These are phyloP conservation scores for Gonioctena quinquepunctata DNA, from an alignment of 1,140 invertebrate genomes.

Conservation along the genomic window DNA sequence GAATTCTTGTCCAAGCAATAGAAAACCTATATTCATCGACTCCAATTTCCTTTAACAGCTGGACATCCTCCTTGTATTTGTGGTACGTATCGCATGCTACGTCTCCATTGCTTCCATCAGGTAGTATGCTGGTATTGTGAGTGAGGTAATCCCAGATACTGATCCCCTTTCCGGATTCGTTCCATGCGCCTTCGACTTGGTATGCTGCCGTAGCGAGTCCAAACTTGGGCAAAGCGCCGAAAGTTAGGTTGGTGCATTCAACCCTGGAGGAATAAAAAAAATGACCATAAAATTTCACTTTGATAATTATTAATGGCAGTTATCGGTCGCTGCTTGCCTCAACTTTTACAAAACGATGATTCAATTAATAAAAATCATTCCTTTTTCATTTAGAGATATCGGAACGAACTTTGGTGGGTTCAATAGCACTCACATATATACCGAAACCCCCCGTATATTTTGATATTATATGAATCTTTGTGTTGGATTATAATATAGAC, in stretches of 20 bases:
- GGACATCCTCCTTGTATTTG: constrained; percentile 67
- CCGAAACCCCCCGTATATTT: no score
- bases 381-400: no score
- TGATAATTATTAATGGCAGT: no score
- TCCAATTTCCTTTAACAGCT: constrained; percentile 61
- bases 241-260: constrained; percentile 40
- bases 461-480: no score
- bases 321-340: no score
- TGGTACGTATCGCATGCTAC: constrained; percentile 72
- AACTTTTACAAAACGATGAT: no score
- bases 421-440: no score
- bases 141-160: constrained; percentile 64
- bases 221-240: constrained; percentile 52
- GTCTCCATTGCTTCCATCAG: constrained; percentile 57
- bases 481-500: no score
- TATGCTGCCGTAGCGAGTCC: constrained; percentile 54
- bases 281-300: no score
- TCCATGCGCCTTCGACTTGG: constrained; percentile 58
- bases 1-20: constrained; percentile 63
- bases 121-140: constrained; percentile 25
- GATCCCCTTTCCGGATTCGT: constrained; percentile 54
- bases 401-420: no score
- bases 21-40: constrained; percentile 62
- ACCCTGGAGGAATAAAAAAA: no score
- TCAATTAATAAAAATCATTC: no score